Evolutionary conservation across 1,140 invertebrate species (phyloP), one percentile per base, ranked within the genome.

Genomic region (Caenorhabditis briggsae): DNA sequence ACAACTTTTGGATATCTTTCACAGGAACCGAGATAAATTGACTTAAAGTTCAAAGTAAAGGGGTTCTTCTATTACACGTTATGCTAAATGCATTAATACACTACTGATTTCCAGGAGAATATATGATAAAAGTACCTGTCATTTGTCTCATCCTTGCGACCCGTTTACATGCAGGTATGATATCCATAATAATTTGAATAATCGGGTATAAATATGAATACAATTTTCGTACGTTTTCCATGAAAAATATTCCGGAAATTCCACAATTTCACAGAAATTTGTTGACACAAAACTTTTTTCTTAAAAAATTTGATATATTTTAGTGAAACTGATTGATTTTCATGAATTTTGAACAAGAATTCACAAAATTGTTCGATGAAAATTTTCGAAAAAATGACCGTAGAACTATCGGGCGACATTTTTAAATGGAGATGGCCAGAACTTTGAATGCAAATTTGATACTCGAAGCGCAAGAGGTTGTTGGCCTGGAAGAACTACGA

Each of bases 111-210:
- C 25, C 11, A 46, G 43, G 46, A 6, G 46, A 48, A 82, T n/a
- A 55, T 20, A 82, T 82, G 74, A 50, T 7, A 43, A 82, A 48
- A 50, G 48, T 55, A 82, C 74, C 48, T 23, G 50, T 12, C 20
- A 55, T 82, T 82, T 82, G 74, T 23, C 74, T 82, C 74, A 50
- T 43, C 43, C 74, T 82, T 55, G 50, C 74, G 43, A 82, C 74
- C 50, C 43, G n/a, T 82, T 82, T 82, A 82, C 74, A 82, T 82
- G 41, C 74, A 82, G 74, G 74, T 82, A 82, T 82, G 50, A 82
- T 23, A 11, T 1, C 41, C 14, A 50, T 82, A 55, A 82, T 48
- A 48, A 55, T 48, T 82, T 50, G 74, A 48, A 82, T 82, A 82
- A 7, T 50, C 50, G 74, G 50, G 50, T 82, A 12, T 18, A 55